phyloP scores from a whole-genome alignment of 2,797 vertebrate genomes.

The Paratrypauchen microcephalus region DNA sequence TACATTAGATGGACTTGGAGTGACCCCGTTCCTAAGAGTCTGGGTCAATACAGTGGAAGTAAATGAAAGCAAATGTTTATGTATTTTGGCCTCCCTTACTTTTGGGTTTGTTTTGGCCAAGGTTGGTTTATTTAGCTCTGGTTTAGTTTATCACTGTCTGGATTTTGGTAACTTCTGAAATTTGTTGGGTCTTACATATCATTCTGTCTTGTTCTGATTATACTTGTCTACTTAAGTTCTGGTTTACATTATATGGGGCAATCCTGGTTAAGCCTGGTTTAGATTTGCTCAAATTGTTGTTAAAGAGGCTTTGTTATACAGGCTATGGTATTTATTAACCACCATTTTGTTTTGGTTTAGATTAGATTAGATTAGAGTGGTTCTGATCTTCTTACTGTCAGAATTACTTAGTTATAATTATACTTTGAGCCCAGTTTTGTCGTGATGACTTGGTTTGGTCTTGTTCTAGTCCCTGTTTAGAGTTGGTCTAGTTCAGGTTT shows the following conservation, averaged over 20 bases:
- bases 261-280: not conserved
- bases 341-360: not conserved
- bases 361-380: too few species aligned
- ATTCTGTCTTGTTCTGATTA: not conserved
- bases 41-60: slow-evolving; percentile 1
- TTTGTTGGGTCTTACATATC: not conserved
- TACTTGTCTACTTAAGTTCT: not conserved
- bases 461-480: too few species aligned
- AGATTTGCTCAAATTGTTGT: not conserved
- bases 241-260: not conserved
- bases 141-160: not conserved
- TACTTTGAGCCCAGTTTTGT: too few species aligned
- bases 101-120: not conserved
- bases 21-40: not conserved
- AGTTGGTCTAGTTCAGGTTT: too few species aligned
- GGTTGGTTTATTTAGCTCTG: not conserved
- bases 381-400: too few species aligned
- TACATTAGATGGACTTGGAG: not conserved
- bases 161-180: not conserved
- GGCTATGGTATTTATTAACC: not conserved
- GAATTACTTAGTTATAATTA: too few species aligned
- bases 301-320: not conserved
- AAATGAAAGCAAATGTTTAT: not conserved
- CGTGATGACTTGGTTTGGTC: too few species aligned
- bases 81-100: not conserved